Conservation (phyloP, 1,140 invertebrate genomes). For the Drosophila mauritiana region DNA sequence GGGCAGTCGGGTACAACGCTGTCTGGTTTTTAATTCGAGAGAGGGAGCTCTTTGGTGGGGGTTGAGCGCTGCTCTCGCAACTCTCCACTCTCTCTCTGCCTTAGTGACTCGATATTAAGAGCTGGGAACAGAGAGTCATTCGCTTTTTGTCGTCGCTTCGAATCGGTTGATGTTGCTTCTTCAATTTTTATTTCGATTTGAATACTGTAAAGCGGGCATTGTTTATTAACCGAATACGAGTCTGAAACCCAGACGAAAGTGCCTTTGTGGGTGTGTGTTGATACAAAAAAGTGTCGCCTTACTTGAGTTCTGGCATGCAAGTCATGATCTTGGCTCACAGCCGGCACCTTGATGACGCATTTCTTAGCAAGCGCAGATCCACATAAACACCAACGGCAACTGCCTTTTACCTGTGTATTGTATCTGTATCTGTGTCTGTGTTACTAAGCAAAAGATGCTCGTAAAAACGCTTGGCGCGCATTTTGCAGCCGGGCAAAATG, state of each 20-base stretch:
- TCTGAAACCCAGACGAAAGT: background rate
- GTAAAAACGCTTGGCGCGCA: constrained; percentile 72
- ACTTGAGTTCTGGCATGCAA: constrained; percentile 50
- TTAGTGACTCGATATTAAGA: constrained; percentile 72
- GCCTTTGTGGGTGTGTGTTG: constrained; percentile 10
- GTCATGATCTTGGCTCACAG: constrained; percentile 74
- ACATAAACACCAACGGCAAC: constrained; percentile 23
- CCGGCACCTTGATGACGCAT: constrained; percentile 78
- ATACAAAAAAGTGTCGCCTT: constrained; percentile 23
- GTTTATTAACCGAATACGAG: constrained; percentile 25
- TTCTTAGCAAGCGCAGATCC: constrained; percentile 38
- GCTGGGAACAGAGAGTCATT: constrained; percentile 41
- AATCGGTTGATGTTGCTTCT: constrained; percentile 29
- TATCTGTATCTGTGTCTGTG: constrained; percentile 28
- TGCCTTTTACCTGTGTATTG: constrained; percentile 29
- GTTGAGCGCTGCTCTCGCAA: constrained; percentile 44
- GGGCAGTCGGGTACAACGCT: too few relatives aligned
- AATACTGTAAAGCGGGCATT: constrained; percentile 19
- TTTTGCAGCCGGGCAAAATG: constrained; percentile 32
- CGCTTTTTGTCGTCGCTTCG: constrained; percentile 30
- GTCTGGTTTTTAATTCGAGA: constrained; percentile 1
- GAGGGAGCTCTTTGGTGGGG: constrained; percentile 16
- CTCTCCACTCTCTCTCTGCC: constrained; percentile 22
- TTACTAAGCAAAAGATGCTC: constrained; percentile 52
- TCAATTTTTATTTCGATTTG: constrained; percentile 7